Evolutionary conservation across 1,140 invertebrate species (phyloP).

Genomic region (Habropoda laboriosa): DNA sequence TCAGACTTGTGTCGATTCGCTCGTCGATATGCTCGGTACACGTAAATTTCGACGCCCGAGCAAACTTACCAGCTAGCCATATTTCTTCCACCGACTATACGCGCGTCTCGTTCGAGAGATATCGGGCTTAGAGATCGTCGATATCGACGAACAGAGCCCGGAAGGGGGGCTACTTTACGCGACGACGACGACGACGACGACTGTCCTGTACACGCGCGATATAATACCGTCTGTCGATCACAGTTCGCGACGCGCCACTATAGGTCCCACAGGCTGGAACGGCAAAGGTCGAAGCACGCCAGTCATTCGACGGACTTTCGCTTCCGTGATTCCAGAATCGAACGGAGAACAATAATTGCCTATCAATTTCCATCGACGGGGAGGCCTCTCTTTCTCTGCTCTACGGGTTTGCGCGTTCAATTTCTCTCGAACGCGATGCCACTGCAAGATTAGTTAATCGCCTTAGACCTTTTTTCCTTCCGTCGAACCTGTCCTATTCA

Average conservation of each 20-base stretch:
- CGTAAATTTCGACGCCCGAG: no score
- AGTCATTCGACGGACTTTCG: not conserved
- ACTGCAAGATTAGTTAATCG: constrained; percentile 7
- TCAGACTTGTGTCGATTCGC: no score
- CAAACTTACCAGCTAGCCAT: no score
- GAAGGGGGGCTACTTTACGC: not conserved
- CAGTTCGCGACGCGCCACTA: not conserved
- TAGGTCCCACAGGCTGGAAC: not conserved
- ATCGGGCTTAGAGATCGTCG: not conserved
- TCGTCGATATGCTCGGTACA: no score
- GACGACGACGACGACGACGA: not conserved
- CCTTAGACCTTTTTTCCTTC: not conserved
- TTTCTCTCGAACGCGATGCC: constrained; percentile 3
- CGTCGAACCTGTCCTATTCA: not conserved
- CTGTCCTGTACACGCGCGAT: constrained; percentile 6
- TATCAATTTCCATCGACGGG: constrained; percentile 12
- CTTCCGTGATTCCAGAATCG: constrained; percentile 6
- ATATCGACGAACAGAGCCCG: not conserved
- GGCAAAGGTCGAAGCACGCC: not conserved
- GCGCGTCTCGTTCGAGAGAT: constrained; percentile 5
- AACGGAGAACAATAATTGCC: constrained; percentile 32
- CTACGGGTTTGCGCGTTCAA: no score
- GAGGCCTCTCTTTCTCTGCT: not conserved
- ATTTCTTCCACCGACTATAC: no score
- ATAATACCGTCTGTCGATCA: not conserved